Evolutionary conservation across 2,113 vertebrate genomes (phyloP).

Genomic region (Capreolus pygargus): DNA sequence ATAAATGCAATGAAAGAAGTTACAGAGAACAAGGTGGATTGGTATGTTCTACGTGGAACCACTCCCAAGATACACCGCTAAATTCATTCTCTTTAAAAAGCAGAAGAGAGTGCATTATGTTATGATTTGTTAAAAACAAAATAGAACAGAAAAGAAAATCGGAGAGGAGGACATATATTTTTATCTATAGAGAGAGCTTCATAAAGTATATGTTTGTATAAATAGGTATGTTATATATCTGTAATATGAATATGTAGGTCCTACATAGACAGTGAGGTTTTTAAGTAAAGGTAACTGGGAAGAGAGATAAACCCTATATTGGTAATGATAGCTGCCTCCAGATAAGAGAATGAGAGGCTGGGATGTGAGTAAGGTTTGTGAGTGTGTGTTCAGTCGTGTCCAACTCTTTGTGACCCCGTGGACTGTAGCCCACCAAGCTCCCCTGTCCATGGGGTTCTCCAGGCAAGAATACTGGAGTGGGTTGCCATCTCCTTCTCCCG

Average conservation of each 20-base stretch:
- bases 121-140: conserved; percentile 20
- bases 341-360: not conserved
- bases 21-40: not conserved
- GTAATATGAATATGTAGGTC: not conserved
- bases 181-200: not conserved
- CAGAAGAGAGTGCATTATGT: not conserved
- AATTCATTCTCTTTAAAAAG: conserved; percentile 5
- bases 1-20: not conserved
- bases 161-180: not conserved
- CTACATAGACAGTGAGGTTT: not conserved
- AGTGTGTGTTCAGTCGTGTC: not conserved
- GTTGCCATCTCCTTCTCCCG: not conserved
- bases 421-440: not conserved
- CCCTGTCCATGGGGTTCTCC: not conserved
- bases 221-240: not conserved
- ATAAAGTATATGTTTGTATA: not conserved
- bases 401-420: not conserved
- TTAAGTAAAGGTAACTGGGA: not conserved
- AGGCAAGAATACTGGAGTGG: not conserved
- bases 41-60: not conserved
- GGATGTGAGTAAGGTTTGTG: not conserved
- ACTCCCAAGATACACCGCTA: not conserved
- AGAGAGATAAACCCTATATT: not conserved
- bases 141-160: not conserved
- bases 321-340: not conserved